A percentile compares a stretch with the other conserved stretches of the same genome.
Conservation (phyloP, 2,113 vertebrate genomes). For the Prionailurus viverrinus region DNA sequence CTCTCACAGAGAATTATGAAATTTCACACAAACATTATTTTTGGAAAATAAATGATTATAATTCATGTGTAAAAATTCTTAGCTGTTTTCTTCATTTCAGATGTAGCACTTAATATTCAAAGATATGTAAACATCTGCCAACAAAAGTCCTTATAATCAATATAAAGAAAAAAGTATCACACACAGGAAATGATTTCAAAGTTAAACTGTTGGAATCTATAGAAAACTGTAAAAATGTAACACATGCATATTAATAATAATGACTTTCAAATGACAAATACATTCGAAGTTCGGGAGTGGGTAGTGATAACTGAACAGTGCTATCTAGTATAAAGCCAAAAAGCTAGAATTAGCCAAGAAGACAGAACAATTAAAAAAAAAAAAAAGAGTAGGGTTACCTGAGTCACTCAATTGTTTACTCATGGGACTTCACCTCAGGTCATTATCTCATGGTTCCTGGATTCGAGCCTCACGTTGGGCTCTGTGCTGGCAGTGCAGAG, state of each 20-base stretch:
- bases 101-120: not conserved
- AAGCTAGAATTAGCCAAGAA: not conserved
- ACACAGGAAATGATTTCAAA: not conserved
- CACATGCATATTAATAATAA: not conserved
- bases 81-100: not conserved
- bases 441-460: too few relatives aligned
- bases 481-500: too few relatives aligned
- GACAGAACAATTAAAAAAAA: not conserved
- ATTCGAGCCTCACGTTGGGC: too few relatives aligned
- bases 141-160: not conserved
- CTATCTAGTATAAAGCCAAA: not conserved
- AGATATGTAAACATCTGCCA: not conserved
- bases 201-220: rapidly evolving
- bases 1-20: not conserved
- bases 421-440: too few relatives aligned
- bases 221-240: not conserved
- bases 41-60: not conserved
- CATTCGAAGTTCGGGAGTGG: not conserved
- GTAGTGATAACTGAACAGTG: not conserved
- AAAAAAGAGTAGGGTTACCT: not conserved
- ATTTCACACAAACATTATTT: not conserved
- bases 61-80: not conserved
- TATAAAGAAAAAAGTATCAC: not conserved
- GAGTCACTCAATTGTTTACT: too few relatives aligned
- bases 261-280: not conserved